These are phyloP conservation scores for Lytechinus pictus DNA, from an alignment of 35 echinoderm and acorn worm species.

Conservation along the genomic window DNA sequence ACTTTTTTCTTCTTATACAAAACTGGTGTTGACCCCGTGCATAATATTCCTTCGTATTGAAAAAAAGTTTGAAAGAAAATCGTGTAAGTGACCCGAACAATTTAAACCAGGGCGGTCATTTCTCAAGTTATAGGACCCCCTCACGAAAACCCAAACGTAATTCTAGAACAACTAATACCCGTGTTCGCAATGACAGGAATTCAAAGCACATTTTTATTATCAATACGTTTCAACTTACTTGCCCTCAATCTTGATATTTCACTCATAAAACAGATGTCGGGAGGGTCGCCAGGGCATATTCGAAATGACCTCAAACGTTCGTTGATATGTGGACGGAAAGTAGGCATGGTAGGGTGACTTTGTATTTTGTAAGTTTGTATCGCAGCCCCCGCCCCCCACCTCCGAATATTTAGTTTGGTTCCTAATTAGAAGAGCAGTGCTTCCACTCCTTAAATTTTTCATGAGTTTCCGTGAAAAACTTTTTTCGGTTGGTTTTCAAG, in stretches of 20 bases:
- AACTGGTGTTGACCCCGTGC: too few species aligned
- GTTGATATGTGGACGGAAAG: not conserved
- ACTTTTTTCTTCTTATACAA: too few species aligned
- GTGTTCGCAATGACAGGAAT: not conserved
- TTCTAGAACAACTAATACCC: not conserved
- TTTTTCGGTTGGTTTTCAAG: too few species aligned
- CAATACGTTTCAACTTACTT: slow-evolving; percentile 2
- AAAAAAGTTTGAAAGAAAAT: too few species aligned
- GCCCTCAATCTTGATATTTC: not conserved
- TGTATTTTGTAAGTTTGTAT: not conserved
- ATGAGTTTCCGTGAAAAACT: too few species aligned
- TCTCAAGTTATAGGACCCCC: not conserved
- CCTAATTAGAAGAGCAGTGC: too few species aligned
- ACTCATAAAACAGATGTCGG: slow-evolving; percentile 3
- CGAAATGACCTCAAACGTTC: not conserved
- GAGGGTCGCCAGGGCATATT: not conserved
- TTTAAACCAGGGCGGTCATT: slow-evolving; percentile 1
- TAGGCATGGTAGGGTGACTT: not conserved
- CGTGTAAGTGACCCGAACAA: not conserved
- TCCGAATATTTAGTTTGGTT: too few species aligned
- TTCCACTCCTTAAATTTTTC: too few species aligned
- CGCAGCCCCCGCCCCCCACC: too few species aligned
- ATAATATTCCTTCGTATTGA: too few species aligned
- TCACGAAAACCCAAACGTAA: not conserved
- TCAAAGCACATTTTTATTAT: not conserved